These are phyloP conservation scores for Sorex maritimensis DNA, from an alignment of 2,797 vertebrate genomes.

Conservation along the genomic window DNA sequence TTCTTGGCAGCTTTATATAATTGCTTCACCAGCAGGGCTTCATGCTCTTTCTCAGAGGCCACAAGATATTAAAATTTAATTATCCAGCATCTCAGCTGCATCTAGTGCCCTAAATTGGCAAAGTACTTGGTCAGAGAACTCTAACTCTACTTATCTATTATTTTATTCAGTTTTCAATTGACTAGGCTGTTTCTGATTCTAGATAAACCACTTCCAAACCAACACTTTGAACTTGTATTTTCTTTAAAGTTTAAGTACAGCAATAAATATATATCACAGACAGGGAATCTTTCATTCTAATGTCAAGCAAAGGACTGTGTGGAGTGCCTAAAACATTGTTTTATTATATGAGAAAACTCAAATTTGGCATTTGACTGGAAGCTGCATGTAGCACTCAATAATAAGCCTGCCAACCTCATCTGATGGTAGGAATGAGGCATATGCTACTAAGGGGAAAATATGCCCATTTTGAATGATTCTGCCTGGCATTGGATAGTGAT, in stretches of 20 bases:
- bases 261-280: neutral
- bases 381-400: neutral
- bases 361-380: neutral
- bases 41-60: neutral
- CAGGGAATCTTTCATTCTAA: neutral
- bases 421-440: neutral
- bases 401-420: neutral
- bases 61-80: slow-evolving; percentile 50
- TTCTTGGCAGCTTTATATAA: slow-evolving; percentile 50
- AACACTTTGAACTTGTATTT: slow-evolving; percentile 13
- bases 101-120: slow-evolving; percentile 25
- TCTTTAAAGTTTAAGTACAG: slow-evolving; percentile 32
- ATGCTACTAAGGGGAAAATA: neutral
- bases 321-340: neutral
- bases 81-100: slow-evolving; percentile 23
- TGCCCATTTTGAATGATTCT: neutral
- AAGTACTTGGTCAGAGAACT: slow-evolving; percentile 21
- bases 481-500: neutral
- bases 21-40: neutral
- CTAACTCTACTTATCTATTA: neutral
- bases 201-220: neutral
- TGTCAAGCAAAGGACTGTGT: neutral
- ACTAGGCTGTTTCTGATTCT: slow-evolving; percentile 14
- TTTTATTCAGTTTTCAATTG: slow-evolving; percentile 18
- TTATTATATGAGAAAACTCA: neutral